phyloP scores from a whole-genome alignment of 2,797 vertebrate species.

The Knipowitschia caucasica region DNA sequence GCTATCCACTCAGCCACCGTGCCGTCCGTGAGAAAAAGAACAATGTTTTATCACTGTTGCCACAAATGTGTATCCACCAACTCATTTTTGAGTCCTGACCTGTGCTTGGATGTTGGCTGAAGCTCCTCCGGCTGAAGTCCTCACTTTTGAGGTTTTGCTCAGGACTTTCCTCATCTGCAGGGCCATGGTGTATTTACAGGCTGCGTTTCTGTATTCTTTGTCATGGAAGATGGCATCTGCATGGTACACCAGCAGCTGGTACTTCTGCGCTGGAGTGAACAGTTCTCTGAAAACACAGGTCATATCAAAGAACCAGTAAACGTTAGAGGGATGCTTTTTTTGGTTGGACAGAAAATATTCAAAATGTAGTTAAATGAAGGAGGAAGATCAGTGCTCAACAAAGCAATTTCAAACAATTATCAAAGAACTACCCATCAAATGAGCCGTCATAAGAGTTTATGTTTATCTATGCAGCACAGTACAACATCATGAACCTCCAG shows the following conservation, averaged over 20 bases:
- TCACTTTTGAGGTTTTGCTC: conserved; percentile 97
- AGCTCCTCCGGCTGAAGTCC: conserved; percentile 88
- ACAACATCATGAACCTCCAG: background rate
- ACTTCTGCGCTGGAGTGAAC: conserved; percentile 96
- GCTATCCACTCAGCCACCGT: too few relatives aligned
- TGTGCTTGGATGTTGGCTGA: conserved; percentile 87
- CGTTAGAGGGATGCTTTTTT: too few relatives aligned
- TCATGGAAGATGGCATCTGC: conserved; percentile 97
- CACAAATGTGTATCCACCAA: too few relatives aligned
- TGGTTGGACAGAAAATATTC: too few relatives aligned
- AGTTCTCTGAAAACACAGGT: conserved; percentile 79
- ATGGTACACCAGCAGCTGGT: conserved; percentile 94
- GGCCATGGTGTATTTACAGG: conserved; percentile 96
- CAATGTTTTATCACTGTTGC: too few relatives aligned
- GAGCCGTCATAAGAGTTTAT: too few relatives aligned
- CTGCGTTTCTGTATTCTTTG: conserved; percentile 96
- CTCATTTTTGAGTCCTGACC: conserved; percentile 52
- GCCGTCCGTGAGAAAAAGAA: too few relatives aligned
- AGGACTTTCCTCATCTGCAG: conserved; percentile 97
- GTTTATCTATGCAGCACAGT: background rate
- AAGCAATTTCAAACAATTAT: too few relatives aligned
- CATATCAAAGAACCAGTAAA: background rate
- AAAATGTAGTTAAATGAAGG: background rate
- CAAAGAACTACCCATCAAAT: too few relatives aligned
- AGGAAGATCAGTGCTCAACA: too few relatives aligned